Evolutionary conservation across 2,888 invertebrate species (phyloP).

Genomic region (Ormyrus thymus): DNA sequence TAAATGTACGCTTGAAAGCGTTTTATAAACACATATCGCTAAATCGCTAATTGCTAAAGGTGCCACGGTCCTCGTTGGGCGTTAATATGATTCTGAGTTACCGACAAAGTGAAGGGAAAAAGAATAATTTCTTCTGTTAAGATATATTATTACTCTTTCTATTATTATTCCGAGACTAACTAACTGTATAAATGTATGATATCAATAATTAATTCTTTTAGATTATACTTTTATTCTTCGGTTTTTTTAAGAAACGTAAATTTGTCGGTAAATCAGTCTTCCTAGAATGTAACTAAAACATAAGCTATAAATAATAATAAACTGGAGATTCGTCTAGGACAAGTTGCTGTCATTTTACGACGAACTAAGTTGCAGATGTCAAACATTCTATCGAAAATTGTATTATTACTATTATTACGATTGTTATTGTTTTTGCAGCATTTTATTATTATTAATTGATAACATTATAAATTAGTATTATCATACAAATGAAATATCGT

Average conservation of each 20-base stretch:
- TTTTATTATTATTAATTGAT: slow-evolving; percentile 62
- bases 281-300: slow-evolving; percentile 50
- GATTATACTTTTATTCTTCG: slow-evolving; percentile 12
- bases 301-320: slow-evolving; percentile 53
- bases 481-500: slow-evolving; percentile 38
- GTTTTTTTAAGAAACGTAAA: slow-evolving; percentile 31
- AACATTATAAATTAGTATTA: slow-evolving; percentile 54
- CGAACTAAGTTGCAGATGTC: slow-evolving; percentile 55
- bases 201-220: slow-evolving; percentile 34
- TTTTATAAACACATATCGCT: slow-evolving; percentile 54
- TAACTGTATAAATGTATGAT: slow-evolving; percentile 54
- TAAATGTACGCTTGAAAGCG: slow-evolving; percentile 46
- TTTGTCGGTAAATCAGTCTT: slow-evolving; percentile 57
- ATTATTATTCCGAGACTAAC: slow-evolving; percentile 46
- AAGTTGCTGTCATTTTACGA: slow-evolving; percentile 48
- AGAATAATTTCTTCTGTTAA: slow-evolving; percentile 25
- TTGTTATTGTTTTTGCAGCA: slow-evolving; percentile 62
- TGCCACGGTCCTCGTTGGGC: slow-evolving; percentile 53
- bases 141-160: slow-evolving; percentile 24
- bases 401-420: slow-evolving; percentile 61
- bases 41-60: slow-evolving; percentile 54
- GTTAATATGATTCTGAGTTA: slow-evolving; percentile 55
- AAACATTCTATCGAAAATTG: slow-evolving; percentile 63
- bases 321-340: slow-evolving; percentile 46
- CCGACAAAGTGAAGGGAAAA: slow-evolving; percentile 53